Percentiles rank a stretch among this genome's conserved stretches.
These are phyloP conservation scores for Sinotaia quadrata DNA, from an alignment of 2,888 invertebrate species.

Conservation along the genomic window DNA sequence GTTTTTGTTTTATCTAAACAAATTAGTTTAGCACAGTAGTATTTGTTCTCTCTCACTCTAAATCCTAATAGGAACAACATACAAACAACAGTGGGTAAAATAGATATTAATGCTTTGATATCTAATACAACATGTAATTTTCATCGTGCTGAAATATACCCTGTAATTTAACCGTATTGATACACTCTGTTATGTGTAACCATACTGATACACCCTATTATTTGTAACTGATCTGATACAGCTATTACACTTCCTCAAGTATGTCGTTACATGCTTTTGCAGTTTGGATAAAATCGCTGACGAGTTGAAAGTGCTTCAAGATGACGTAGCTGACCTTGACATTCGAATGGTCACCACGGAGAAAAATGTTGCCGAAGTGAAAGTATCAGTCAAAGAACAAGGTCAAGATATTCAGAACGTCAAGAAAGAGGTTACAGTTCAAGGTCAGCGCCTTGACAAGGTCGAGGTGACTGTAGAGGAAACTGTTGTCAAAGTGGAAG, in stretches of 20 bases:
- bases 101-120: too few relatives aligned
- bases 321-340: slow-evolving; percentile 50
- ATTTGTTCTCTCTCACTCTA: too few relatives aligned
- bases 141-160: neutral
- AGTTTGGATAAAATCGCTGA: slow-evolving; percentile 52
- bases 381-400: slow-evolving; percentile 50
- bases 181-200: neutral
- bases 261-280: slow-evolving; percentile 1
- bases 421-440: slow-evolving; percentile 41
- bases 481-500: slow-evolving; percentile 56
- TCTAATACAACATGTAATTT: too few relatives aligned
- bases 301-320: slow-evolving; percentile 50
- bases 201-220: neutral
- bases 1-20: too few relatives aligned
- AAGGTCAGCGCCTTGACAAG: slow-evolving; percentile 48
- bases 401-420: slow-evolving; percentile 44
- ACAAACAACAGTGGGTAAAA: too few relatives aligned
- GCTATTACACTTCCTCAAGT: neutral
- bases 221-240: neutral
- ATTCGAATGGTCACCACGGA: slow-evolving; percentile 48
- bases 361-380: slow-evolving; percentile 44
- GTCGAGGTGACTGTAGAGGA: slow-evolving; percentile 51
- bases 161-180: neutral
- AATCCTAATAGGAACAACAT: too few relatives aligned
- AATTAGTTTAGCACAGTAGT: too few relatives aligned